phyloP scores from a whole-genome alignment of 1,140 invertebrate genomes.

The Palaemon carinicauda region DNA sequence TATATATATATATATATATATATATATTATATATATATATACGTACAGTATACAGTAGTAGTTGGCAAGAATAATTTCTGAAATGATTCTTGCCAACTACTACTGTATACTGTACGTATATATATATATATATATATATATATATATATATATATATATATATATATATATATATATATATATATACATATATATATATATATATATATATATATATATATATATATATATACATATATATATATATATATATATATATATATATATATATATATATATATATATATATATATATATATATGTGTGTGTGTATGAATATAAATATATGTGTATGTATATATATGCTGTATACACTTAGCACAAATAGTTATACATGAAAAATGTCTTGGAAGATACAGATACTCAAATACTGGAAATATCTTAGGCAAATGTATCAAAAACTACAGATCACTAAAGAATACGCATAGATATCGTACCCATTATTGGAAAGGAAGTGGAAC shows the following conservation, averaged over 20 bases:
- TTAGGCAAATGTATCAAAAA: no score
- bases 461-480: no score
- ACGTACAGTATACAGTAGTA: neutral
- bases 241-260: neutral
- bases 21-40: neutral
- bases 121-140: neutral
- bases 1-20: neutral
- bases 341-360: neutral
- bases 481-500: no score
- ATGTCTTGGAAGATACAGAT: no score
- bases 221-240: neutral
- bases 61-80: no score
- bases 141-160: neutral
- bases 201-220: no score
- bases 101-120: no score
- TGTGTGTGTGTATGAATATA: neutral
- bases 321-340: no score
- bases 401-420: no score
- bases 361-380: no score
- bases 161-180: neutral
- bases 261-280: neutral
- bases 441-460: no score
- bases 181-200: neutral
- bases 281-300: neutral
- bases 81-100: no score